Conservation (phyloP, 2,797 vertebrate genomes). For the Adrianichthys oophorus region DNA sequence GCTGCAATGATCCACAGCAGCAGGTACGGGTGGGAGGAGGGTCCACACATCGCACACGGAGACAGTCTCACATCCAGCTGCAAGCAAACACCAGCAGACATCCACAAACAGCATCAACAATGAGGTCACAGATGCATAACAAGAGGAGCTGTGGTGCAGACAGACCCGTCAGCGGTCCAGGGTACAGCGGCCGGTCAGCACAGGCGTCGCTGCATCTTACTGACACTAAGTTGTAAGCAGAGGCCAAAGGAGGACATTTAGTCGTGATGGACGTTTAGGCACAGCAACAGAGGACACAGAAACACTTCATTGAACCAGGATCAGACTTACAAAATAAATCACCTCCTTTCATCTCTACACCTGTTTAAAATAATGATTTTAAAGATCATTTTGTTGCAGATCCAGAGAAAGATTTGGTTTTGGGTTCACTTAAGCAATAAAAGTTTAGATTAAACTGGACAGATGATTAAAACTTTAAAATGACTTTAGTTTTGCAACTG, state of each 20-base stretch:
- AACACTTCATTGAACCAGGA: background rate
- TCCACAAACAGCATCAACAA: conserved; percentile 9
- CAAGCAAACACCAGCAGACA: conserved; percentile 16
- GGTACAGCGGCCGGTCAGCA: conserved; percentile 32
- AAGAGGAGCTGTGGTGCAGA: background rate
- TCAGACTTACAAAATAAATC: background rate
- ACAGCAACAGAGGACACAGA: background rate
- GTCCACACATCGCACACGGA: conserved; percentile 64
- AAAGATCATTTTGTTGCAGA: too few species aligned
- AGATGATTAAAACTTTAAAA: too few species aligned
- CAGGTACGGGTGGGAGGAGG: conserved; percentile 40
- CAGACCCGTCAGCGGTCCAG: conserved; percentile 30
- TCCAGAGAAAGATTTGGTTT: too few species aligned
- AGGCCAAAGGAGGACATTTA: conserved; percentile 34
- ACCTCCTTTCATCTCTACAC: background rate
- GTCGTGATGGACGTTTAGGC: conserved; percentile 15
- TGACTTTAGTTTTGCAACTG: too few species aligned
- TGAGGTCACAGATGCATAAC: background rate
- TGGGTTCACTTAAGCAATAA: too few species aligned
- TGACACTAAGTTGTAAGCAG: conserved; percentile 23
- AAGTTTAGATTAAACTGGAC: too few species aligned
- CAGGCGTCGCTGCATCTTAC: conserved; percentile 36
- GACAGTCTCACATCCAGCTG: conserved; percentile 39
- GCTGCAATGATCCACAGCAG: conserved; percentile 56
- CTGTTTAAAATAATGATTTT: too few species aligned